Evolutionary conservation across 2,797 vertebrate species (phyloP).

Genomic region (Dipus sagitta): DNA sequence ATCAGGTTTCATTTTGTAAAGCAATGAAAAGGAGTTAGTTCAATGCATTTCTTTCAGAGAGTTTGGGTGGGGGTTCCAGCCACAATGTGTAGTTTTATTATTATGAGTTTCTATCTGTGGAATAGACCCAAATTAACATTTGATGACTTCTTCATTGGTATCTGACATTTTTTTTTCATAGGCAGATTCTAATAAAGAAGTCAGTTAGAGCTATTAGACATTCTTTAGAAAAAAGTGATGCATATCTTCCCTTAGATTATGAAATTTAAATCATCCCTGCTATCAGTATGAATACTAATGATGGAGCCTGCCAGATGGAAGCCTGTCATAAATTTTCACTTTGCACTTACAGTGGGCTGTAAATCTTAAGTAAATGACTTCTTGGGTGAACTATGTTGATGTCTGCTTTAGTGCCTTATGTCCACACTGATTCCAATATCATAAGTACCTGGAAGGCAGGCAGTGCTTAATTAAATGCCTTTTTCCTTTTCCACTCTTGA

Average conservation of each 20-base stretch:
- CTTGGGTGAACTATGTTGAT: conserved; percentile 84
- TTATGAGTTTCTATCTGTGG: conserved; percentile 84
- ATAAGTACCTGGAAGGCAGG: conserved; percentile 87
- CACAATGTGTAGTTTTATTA: conserved; percentile 82
- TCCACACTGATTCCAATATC: conserved; percentile 88
- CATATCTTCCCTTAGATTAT: conserved; percentile 88
- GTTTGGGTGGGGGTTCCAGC: conserved; percentile 48
- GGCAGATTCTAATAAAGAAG: conserved; percentile 90
- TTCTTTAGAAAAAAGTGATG: conserved; percentile 90
- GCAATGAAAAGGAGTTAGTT: conserved; percentile 62
- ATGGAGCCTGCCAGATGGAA: conserved; percentile 88
- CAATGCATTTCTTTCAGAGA: conserved; percentile 57
- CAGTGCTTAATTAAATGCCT: conserved; percentile 86
- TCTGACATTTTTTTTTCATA: conserved; percentile 86
- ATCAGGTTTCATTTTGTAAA: conserved; percentile 71
- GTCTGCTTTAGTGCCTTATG: conserved; percentile 87
- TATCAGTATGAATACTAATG: conserved; percentile 90
- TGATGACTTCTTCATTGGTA: conserved; percentile 89
- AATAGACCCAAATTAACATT: conserved; percentile 88
- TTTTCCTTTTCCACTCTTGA: conserved; percentile 81
- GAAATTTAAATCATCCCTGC: conserved; percentile 89
- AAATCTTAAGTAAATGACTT: conserved; percentile 87
- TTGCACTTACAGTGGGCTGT: conserved; percentile 85
- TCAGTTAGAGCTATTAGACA: conserved; percentile 89
- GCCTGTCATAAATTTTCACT: conserved; percentile 87